These are phyloP conservation scores for Anoplolepis gracilipes DNA, from an alignment of 1,140 invertebrate species.

Conservation along the genomic window DNA sequence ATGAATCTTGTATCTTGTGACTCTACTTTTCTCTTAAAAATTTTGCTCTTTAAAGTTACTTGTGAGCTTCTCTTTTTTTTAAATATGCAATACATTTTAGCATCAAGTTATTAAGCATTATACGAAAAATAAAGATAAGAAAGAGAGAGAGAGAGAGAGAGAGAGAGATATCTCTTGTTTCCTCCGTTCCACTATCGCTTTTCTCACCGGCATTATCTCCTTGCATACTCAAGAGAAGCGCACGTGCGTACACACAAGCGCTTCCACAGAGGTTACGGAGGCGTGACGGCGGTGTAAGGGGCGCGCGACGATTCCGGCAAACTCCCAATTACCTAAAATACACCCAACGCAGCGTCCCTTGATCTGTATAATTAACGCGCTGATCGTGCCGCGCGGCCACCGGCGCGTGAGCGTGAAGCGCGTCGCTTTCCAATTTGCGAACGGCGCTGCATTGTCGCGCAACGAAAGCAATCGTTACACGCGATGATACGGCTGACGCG, in stretches of 20 bases:
- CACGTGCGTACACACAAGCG: background rate
- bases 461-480: constrained; percentile 71
- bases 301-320: constrained; percentile 53
- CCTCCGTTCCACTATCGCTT: background rate
- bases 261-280: constrained; percentile 9
- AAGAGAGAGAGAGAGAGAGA: too few species aligned
- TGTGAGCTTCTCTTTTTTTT: background rate
- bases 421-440: constrained; percentile 74
- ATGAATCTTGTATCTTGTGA: background rate
- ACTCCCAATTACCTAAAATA: constrained; percentile 73
- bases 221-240: background rate
- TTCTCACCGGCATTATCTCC: constrained; percentile 12
- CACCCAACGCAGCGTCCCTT: constrained; percentile 59
- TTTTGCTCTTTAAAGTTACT: background rate
- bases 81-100: background rate
- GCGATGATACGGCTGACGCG: constrained; percentile 68
- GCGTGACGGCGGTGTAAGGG: constrained; percentile 36
- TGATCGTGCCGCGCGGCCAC: constrained; percentile 62
- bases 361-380: constrained; percentile 75
- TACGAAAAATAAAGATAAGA: background rate
- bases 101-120: background rate
- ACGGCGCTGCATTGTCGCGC: constrained; percentile 56
- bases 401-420: constrained; percentile 71
- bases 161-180: background rate
- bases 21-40: background rate